These are phyloP conservation scores for Caenorhabditis uteleia DNA, from an alignment of 2,888 invertebrate genomes.

Conservation along the genomic window DNA sequence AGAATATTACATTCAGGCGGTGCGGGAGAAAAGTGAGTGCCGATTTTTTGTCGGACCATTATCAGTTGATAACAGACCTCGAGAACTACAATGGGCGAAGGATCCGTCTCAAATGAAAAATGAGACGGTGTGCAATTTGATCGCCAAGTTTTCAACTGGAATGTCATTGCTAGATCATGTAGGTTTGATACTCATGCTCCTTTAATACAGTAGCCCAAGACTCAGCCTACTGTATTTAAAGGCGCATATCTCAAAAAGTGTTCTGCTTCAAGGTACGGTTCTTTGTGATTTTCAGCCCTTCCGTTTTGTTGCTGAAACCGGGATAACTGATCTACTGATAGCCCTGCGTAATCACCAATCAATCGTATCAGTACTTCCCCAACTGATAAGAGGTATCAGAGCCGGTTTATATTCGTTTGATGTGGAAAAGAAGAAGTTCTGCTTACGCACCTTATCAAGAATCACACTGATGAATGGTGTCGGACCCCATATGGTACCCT, in stretches of 20 bases:
- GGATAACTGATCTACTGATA: slow-evolving; percentile 51
- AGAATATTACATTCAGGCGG: slow-evolving; percentile 41
- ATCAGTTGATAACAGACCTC: slow-evolving; percentile 15
- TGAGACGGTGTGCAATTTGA: slow-evolving; percentile 21
- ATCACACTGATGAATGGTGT: slow-evolving; percentile 74
- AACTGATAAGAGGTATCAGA: slow-evolving; percentile 51
- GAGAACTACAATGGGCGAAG: slow-evolving; percentile 37
- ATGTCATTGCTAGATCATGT: slow-evolving; percentile 36
- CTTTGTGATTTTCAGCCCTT: slow-evolving; percentile 51
- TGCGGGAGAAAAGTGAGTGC: slow-evolving; percentile 31
- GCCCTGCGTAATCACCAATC: slow-evolving; percentile 25
- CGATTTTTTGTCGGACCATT: not conserved
- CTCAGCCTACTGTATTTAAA: no score
- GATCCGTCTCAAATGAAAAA: slow-evolving; percentile 38
- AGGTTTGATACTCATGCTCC: not conserved
- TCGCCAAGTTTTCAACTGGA: slow-evolving; percentile 35
- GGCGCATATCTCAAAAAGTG: not conserved
- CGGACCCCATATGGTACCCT: slow-evolving; percentile 95
- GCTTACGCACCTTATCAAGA: slow-evolving; percentile 45
- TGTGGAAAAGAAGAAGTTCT: slow-evolving; percentile 46
- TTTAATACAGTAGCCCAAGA: no score
- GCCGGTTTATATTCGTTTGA: slow-evolving; percentile 56
- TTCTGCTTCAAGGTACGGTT: not conserved
- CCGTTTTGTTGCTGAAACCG: slow-evolving; percentile 50
- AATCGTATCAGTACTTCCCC: slow-evolving; percentile 25